Conservation (phyloP, 2,888 invertebrate genomes). For the Ctena decussata region DNA sequence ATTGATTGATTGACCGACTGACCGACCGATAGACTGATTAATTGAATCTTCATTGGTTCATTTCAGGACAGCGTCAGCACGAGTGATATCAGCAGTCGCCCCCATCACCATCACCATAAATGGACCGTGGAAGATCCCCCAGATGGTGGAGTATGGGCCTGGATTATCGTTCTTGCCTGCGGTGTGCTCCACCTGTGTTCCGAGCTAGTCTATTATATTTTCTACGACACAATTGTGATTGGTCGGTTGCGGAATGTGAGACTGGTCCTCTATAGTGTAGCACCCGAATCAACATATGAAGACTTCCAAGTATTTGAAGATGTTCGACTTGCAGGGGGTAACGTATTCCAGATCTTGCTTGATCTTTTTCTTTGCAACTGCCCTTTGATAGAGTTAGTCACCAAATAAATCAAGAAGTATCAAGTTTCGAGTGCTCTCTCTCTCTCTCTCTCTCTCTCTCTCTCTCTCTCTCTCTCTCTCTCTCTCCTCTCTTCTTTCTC, state of each 20-base stretch:
- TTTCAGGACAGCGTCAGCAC: conserved; percentile 31
- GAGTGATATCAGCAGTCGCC: conserved; percentile 33
- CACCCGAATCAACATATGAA: conserved; percentile 28
- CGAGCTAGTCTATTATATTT: conserved; percentile 55
- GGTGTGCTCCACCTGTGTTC: conserved; percentile 56
- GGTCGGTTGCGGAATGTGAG: conserved; percentile 14
- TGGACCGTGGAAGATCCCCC: conserved; percentile 56
- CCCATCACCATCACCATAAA: not conserved
- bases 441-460: too few species aligned
- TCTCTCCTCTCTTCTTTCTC: too few species aligned
- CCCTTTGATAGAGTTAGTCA: too few species aligned
- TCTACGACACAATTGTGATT: conserved; percentile 54
- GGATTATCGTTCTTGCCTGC: conserved; percentile 61
- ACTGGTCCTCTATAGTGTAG: not conserved
- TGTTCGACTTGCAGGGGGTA: conserved; percentile 52
- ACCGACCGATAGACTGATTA: too few species aligned
- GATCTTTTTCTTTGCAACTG: too few species aligned
- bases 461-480: too few species aligned
- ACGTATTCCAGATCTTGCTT: too few species aligned
- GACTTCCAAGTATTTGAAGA: conserved; percentile 63
- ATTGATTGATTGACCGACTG: too few species aligned
- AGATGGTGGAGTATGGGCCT: conserved; percentile 63
- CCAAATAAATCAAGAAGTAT: too few species aligned
- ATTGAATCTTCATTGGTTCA: too few species aligned
- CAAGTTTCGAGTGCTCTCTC: too few species aligned